Conservation (phyloP, 2,888 invertebrate species). For the Dione juno region DNA sequence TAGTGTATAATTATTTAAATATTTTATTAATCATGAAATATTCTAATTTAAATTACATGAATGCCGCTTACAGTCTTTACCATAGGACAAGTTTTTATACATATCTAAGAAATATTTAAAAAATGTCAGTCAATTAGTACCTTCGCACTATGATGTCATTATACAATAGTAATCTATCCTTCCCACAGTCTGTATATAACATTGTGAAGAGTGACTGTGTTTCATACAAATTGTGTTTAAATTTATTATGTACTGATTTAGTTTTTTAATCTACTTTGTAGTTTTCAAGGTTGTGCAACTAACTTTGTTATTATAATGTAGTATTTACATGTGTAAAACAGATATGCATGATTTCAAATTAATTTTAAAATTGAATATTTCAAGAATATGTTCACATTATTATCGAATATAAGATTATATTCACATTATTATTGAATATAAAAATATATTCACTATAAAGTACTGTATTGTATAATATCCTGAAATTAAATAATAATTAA, state of each 20-base stretch:
- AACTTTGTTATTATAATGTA: not conserved
- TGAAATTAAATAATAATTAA: not conserved
- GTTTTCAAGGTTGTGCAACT: slow-evolving; percentile 8
- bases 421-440: too few relatives aligned
- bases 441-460: too few relatives aligned
- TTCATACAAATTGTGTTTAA: slow-evolving; percentile 9
- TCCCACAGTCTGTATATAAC: slow-evolving; percentile 49
- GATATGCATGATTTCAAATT: not conserved
- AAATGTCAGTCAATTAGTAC: slow-evolving; percentile 57
- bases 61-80: not conserved
- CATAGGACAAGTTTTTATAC: slow-evolving; percentile 11
- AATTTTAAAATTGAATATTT: not conserved
- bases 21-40: not conserved
- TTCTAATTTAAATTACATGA: not conserved
- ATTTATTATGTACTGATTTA: slow-evolving; percentile 7
- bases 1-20: not conserved
- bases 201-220: slow-evolving; percentile 29
- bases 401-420: too few relatives aligned
- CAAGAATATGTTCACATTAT: too few relatives aligned
- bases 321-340: not conserved
- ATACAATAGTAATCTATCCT: slow-evolving; percentile 55
- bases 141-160: slow-evolving; percentile 65
- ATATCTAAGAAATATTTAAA: slow-evolving; percentile 34
- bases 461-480: too few relatives aligned
- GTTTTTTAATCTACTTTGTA: slow-evolving; percentile 3